phyloP scores from a whole-genome alignment of 2,888 invertebrate species.

The Sussaba pulchella region DNA sequence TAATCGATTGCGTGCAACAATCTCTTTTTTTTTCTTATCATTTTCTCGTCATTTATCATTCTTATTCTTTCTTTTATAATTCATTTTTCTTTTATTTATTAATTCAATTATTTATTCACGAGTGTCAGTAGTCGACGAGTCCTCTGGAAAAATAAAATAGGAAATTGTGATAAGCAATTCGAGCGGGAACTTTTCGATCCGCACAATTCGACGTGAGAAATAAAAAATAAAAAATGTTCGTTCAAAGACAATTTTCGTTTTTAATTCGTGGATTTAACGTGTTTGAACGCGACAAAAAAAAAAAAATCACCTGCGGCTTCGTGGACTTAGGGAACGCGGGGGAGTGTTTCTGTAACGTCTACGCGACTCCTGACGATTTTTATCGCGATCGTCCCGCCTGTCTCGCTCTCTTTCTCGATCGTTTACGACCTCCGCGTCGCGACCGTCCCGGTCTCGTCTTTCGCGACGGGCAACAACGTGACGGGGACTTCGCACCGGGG shows the following conservation, averaged over 20 bases:
- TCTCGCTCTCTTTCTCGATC: constrained; percentile 74
- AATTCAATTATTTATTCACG: constrained; percentile 5
- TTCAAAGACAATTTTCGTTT: no score
- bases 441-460: constrained; percentile 78
- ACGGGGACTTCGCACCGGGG: constrained; percentile 82
- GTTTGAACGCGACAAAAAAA: no score
- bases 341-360: constrained; percentile 79
- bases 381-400: constrained; percentile 80
- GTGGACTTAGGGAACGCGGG: constrained; percentile 79
- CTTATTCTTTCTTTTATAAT: not conserved
- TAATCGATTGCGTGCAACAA: constrained; percentile 58
- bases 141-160: constrained; percentile 76
- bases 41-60: no score
- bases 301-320: constrained; percentile 77
- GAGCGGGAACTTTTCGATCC: not conserved
- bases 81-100: no score
- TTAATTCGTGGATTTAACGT: no score
- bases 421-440: constrained; percentile 70
- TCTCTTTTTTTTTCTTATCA: not conserved
- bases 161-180: constrained; percentile 11
- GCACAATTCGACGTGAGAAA: no score
- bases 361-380: constrained; percentile 78
- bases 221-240: no score
- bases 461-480: constrained; percentile 76
- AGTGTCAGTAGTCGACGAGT: constrained; percentile 81